phyloP scores from a whole-genome alignment of 2,888 invertebrate species.

The Lycocerus yunnanus region DNA sequence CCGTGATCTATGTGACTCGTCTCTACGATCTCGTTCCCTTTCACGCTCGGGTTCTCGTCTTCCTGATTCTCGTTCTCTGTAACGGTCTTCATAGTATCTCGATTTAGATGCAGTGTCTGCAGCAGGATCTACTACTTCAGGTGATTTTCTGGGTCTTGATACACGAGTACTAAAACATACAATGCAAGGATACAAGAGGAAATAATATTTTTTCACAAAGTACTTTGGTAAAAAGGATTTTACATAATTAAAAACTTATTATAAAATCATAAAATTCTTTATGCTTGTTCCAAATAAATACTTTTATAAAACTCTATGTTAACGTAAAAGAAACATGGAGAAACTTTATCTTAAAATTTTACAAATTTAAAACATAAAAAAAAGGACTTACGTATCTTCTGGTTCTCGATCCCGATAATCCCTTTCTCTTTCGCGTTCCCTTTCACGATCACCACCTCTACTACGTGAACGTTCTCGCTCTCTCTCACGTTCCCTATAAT shows the following conservation, averaged over 20 bases:
- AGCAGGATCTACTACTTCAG: conserved; percentile 59
- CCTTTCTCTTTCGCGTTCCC: conserved; percentile 67
- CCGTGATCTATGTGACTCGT: conserved; percentile 73
- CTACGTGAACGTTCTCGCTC: conserved; percentile 81
- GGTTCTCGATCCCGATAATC: conserved; percentile 79
- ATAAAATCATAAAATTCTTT: background rate
- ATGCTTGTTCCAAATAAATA: background rate
- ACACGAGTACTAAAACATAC: conserved; percentile 37
- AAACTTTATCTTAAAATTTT: background rate
- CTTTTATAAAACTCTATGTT: too few species aligned
- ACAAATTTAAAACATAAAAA: background rate
- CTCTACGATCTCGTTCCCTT: conserved; percentile 68
- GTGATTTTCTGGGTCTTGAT: conserved; percentile 63
- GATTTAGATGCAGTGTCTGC: conserved; percentile 60
- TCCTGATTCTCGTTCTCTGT: conserved; percentile 69
- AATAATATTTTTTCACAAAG: background rate
- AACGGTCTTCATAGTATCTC: conserved; percentile 87
- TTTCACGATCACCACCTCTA: conserved; percentile 67
- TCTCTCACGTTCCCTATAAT: conserved; percentile 62
- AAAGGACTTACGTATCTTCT: conserved; percentile 71
- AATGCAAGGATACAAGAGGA: background rate
- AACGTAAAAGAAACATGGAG: background rate
- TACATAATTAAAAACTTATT: too few species aligned
- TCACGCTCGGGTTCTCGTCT: conserved; percentile 66
- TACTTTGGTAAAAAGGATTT: too few species aligned